phyloP scores from a whole-genome alignment of 1,140 invertebrate genomes.

The Drosophila insularis region DNA sequence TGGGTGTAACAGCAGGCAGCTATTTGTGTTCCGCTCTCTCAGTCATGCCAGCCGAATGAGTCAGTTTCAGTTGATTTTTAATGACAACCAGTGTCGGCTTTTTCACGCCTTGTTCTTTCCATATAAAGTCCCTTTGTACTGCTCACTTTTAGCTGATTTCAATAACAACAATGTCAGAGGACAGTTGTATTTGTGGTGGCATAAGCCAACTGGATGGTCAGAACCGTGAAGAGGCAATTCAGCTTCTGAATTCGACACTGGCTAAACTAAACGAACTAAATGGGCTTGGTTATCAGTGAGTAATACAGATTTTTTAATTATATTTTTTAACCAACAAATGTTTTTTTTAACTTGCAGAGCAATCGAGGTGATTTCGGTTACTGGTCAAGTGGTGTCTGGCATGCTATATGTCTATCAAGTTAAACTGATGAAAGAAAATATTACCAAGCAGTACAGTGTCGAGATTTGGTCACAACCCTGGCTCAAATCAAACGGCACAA shows the following conservation, averaged over 20 bases:
- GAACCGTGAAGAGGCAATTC: constrained; percentile 28
- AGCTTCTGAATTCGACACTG: constrained; percentile 35
- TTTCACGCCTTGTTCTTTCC: not conserved
- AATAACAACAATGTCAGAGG: constrained; percentile 19
- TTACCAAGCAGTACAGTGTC: constrained; percentile 40
- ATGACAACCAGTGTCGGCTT: not conserved
- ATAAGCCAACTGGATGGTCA: constrained; percentile 18
- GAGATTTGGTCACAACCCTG: constrained; percentile 53
- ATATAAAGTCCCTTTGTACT: not conserved
- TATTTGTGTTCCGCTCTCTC: constrained; percentile 3
- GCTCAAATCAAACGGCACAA: constrained; percentile 45
- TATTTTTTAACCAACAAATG: not conserved
- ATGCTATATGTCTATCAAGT: constrained; percentile 46
- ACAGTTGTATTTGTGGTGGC: constrained; percentile 18
- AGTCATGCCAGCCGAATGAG: not conserved
- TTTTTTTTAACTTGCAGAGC: not conserved
- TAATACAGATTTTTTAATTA: not conserved
- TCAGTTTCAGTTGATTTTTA: constrained; percentile 6
- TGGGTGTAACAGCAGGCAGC: not conserved
- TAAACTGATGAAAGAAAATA: constrained; percentile 48
- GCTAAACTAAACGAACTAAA: constrained; percentile 31
- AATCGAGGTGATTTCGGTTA: not conserved
- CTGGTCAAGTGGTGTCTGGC: constrained; percentile 57
- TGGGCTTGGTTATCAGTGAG: constrained; percentile 50
- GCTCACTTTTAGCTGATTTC: not conserved